Conservation (phyloP, 2,888 invertebrate species). For the Caenorhabditis zanzibari region DNA sequence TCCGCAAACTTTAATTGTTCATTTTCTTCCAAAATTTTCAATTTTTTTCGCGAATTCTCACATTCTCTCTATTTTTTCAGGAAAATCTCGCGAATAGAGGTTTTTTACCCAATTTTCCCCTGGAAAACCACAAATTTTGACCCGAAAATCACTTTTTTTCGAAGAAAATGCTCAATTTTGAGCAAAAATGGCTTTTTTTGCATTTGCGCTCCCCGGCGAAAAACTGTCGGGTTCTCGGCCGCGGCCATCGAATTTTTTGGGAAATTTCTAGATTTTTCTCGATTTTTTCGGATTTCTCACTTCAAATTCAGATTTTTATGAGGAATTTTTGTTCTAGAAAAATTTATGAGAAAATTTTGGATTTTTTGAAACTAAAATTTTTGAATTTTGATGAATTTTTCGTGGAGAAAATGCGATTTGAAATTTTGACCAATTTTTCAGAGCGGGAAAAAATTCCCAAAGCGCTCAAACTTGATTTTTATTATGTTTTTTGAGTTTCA, state of each 20-base stretch:
- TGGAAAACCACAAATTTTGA: neutral
- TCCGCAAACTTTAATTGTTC: too few species aligned
- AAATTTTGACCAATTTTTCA: neutral
- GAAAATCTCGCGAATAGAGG: neutral
- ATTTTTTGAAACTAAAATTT: neutral
- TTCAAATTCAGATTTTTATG: neutral
- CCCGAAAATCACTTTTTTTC: neutral
- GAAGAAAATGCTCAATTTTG: neutral
- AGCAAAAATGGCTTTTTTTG: neutral
- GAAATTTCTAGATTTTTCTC: constrained; percentile 15
- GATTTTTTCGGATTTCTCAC: neutral
- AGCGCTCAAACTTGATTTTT: constrained; percentile 3
- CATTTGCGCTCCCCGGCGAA: neutral
- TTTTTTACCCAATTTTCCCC: neutral
- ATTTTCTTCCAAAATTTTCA: too few species aligned
- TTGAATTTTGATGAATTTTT: neutral
- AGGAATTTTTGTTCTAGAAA: neutral
- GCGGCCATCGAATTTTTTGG: neutral
- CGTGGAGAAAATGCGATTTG: neutral
- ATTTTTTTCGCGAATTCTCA: too few species aligned
- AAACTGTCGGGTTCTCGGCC: constrained; percentile 2
- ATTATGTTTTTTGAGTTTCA: constrained; percentile 1
- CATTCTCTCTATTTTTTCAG: neutral
- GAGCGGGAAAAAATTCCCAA: neutral
- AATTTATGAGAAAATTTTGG: neutral